phyloP scores from a whole-genome alignment of 2,113 vertebrate genomes.

The Melierax canorus region DNA sequence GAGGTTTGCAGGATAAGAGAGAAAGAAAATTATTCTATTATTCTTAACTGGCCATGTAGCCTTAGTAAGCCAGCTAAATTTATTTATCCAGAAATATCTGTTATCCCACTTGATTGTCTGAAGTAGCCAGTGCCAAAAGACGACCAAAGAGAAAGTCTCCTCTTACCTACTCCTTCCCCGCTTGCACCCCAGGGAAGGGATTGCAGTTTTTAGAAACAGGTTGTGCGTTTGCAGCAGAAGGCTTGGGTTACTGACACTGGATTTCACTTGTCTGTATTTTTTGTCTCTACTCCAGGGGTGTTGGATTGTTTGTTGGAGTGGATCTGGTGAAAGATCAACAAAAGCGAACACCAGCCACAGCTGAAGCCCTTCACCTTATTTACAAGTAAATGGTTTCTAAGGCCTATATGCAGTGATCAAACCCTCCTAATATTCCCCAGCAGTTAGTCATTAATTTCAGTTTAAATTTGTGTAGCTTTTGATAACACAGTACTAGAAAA shows the following conservation, averaged over 20 bases:
- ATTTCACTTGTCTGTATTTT: not conserved
- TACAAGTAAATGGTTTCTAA: slow-evolving; percentile 77
- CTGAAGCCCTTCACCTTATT: slow-evolving; percentile 92
- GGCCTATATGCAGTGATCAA: not conserved
- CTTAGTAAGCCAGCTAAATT: not conserved
- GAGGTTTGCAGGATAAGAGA: not conserved
- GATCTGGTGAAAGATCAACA: slow-evolving; percentile 87
- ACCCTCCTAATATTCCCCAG: not conserved
- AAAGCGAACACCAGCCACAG: slow-evolving; percentile 87
- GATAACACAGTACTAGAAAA: not conserved
- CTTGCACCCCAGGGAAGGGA: not conserved
- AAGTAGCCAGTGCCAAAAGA: not conserved
- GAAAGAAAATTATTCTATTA: not conserved
- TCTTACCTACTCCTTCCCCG: not conserved
- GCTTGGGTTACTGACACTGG: not conserved
- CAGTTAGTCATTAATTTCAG: not conserved
- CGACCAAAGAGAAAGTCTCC: not conserved
- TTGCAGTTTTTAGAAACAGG: not conserved
- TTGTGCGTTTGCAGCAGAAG: not conserved
- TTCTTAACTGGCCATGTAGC: not conserved
- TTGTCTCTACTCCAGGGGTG: slow-evolving; percentile 74
- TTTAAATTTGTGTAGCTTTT: not conserved
- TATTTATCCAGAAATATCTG: not conserved
- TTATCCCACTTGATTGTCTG: not conserved
- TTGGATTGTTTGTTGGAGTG: slow-evolving; percentile 90